phyloP scores from a whole-genome alignment of 1,140 invertebrate species.

The Halyomorpha halys region DNA sequence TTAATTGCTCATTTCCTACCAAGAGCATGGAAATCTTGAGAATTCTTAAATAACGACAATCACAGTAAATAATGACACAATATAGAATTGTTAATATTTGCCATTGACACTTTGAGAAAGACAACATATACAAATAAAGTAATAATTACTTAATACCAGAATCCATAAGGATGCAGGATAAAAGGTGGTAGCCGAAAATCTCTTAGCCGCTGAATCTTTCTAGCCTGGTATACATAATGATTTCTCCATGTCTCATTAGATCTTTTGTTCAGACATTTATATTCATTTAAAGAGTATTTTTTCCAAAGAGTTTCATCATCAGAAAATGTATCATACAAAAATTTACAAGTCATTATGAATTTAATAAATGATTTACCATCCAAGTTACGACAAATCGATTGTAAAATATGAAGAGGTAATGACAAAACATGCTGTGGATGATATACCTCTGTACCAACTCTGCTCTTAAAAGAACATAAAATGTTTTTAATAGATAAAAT shows the following conservation, averaged over 20 bases:
- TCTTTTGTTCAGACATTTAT: not conserved
- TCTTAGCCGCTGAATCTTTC: too few species aligned
- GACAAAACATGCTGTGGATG: not conserved
- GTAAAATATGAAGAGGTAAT: not conserved
- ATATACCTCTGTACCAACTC: not conserved
- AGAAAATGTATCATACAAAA: slow-evolving; percentile 19
- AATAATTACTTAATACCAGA: too few species aligned
- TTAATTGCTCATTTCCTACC: too few species aligned
- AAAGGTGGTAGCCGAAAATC: too few species aligned
- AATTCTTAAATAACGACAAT: too few species aligned
- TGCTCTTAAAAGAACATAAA: not conserved
- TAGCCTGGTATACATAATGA: slow-evolving; percentile 3
- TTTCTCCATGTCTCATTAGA: not conserved
- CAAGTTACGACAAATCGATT: not conserved
- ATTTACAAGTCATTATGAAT: slow-evolving; percentile 15
- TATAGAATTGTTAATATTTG: too few species aligned
- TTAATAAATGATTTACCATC: slow-evolving; percentile 4
- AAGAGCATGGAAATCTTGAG: too few species aligned
- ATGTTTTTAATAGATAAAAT: not conserved
- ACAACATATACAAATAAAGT: too few species aligned
- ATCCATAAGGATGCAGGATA: too few species aligned
- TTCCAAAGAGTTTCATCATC: slow-evolving; percentile 23
- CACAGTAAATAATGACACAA: too few species aligned
- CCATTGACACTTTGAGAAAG: too few species aligned
- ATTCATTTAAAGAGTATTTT: slow-evolving; percentile 9